A percentile compares a stretch with the other conserved stretches of the same genome.
phyloP scores from a whole-genome alignment of 1,140 invertebrate genomes.

The Platyscapa corneri region DNA sequence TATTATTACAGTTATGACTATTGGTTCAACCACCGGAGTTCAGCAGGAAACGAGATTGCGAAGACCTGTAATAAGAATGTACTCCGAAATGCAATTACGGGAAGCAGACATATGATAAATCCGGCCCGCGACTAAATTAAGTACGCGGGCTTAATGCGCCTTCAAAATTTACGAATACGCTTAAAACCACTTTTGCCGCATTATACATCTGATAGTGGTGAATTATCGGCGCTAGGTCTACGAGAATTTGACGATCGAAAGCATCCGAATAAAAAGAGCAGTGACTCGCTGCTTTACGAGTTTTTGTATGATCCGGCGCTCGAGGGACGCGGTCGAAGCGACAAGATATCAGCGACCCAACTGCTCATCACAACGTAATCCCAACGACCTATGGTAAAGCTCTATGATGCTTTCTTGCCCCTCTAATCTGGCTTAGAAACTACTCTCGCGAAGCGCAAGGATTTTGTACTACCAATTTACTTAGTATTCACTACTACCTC shows the following conservation, averaged over 20 bases:
- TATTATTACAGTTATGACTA: slow-evolving; percentile 37
- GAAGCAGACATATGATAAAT: not conserved
- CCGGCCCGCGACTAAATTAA: not conserved
- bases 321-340: slow-evolving; percentile 9
- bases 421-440: slow-evolving; percentile 66
- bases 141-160: no score
- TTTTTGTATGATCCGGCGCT: not conserved
- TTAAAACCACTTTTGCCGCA: not conserved
- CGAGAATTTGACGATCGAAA: not conserved
- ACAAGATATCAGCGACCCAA: slow-evolving; percentile 66
- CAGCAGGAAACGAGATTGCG: not conserved
- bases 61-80: not conserved
- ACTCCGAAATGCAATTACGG: not conserved
- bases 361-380: slow-evolving; percentile 66
- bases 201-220: not conserved
- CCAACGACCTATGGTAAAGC: slow-evolving; percentile 64
- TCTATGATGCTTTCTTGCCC: slow-evolving; percentile 65
- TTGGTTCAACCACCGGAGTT: not conserved
- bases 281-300: not conserved
- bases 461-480: slow-evolving; percentile 54
- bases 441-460: slow-evolving; percentile 45
- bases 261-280: not conserved
- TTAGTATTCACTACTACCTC: not conserved
- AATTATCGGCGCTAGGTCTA: not conserved
- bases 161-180: not conserved